Evolutionary conservation across 2,113 vertebrate genomes (phyloP), one percentile per base, ranked within the genome.

Genomic region (Oxyura jamaicensis): DNA sequence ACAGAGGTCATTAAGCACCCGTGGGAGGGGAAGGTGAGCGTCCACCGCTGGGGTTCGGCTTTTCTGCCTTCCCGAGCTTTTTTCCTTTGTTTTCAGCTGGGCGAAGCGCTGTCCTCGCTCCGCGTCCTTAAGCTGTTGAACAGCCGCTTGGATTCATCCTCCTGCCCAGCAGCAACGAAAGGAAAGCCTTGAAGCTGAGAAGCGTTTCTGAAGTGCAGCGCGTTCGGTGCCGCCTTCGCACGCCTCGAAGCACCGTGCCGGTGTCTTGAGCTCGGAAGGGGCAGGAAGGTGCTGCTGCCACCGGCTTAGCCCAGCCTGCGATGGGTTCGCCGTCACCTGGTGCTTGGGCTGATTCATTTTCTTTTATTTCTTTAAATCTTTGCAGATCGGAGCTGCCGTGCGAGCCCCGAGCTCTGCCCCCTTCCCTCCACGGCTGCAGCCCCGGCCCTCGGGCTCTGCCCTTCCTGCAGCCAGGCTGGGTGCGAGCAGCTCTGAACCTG

Each of bases 271-370:
- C 44, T 4, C 0, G 41, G 65, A 10, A 10, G 3, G 42, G 66
- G 12, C 77, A 12, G 28, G 19, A 71, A 48, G 12, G 46, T 1
- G 68, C 65, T 18, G 3, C 8, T 7, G 2, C 1, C 10, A 1
- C 35, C 17, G 44, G 0, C 50, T 8, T 2, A 0, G 3, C 42
- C 46, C 2, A 0, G 0, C 1, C 81, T 1, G 3, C 53, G 26
- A 28, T 58, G 3, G 41, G 5, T 68, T 7, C 4, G 0, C 13
- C 48, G 53, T 65, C 42, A 2, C 83, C 31, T 6, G 35, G 13
- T 3, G 60, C 42, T 56, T 3, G 0, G 21, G 41, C 35, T 19
- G 0, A 0, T 62, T 46, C 58, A 2, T 11, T 62, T 46, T 46
- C 18, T 11, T 50, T 50, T 22, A 23, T 50, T 50, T 23, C 22